A percentile compares a stretch with the other conserved stretches of the same genome.
These are phyloP conservation scores for Arion vulgaris DNA, from an alignment of 1,140 invertebrate genomes.

Conservation along the genomic window DNA sequence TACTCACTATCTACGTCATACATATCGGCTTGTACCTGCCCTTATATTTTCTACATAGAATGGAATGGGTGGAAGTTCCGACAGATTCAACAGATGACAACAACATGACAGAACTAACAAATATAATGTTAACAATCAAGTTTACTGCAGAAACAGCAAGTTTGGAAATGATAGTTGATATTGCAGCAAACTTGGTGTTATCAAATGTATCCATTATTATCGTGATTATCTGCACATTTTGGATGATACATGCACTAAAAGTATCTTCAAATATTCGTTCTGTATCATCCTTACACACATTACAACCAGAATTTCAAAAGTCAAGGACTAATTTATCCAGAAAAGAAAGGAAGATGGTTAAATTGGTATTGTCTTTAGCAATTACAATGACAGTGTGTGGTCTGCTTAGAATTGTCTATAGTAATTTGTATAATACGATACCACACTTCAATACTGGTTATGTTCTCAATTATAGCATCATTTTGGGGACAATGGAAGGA, in stretches of 20 bases:
- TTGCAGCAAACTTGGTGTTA: neutral
- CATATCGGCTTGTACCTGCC: neutral
- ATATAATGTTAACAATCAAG: neutral
- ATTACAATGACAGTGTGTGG: neutral
- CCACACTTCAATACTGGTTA: neutral
- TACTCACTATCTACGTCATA: neutral
- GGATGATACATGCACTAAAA: constrained; percentile 1
- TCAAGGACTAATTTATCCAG: too few species aligned
- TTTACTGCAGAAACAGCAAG: neutral
- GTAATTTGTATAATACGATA: neutral
- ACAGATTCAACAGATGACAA: neutral
- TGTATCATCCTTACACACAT: neutral
- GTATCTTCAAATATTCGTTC: neutral
- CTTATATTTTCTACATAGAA: neutral
- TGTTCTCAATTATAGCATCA: neutral
- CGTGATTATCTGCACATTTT: neutral
- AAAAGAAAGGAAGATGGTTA: neutral
- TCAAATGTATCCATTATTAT: neutral
- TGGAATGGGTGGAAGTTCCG: neutral
- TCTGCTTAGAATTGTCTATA: neutral
- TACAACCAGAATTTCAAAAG: neutral
- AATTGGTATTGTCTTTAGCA: neutral
- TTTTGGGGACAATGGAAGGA: too few species aligned
- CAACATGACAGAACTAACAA: neutral
- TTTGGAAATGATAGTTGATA: neutral